Evolutionary conservation across 2,113 vertebrate genomes (phyloP).

Genomic region (Peromyscus leucopus): DNA sequence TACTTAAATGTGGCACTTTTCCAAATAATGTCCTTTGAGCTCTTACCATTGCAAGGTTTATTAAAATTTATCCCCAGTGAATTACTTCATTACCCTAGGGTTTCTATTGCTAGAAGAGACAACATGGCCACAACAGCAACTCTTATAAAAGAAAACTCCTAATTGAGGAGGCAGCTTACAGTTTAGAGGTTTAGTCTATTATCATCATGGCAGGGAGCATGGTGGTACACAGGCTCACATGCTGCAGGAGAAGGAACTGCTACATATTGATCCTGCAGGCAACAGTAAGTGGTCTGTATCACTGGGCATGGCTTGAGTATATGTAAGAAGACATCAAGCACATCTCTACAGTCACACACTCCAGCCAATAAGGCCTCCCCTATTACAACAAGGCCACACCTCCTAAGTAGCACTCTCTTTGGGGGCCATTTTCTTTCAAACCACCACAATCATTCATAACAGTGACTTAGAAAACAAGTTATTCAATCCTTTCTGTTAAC

Average conservation of each 20-base stretch:
- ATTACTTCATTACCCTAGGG: background rate
- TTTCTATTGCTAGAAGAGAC: background rate
- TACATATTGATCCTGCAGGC: background rate
- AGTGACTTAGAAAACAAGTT: conserved; percentile 64
- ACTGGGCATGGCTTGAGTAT: background rate
- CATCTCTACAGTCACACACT: background rate
- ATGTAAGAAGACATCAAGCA: background rate
- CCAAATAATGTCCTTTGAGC: background rate
- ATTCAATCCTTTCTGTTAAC: background rate
- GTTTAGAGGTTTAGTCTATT: background rate
- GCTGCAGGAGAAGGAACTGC: background rate
- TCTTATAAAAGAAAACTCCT: background rate
- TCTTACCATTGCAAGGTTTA: background rate
- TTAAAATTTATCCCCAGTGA: conserved; percentile 23
- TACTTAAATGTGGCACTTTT: conserved; percentile 52
- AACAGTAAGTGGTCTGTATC: background rate
- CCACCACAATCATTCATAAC: conserved; percentile 45
- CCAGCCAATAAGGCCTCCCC: background rate
- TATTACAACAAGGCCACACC: background rate
- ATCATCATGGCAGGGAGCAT: background rate
- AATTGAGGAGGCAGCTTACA: background rate
- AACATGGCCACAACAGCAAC: background rate
- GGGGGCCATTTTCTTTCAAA: background rate
- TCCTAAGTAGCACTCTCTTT: background rate
- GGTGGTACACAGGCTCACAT: background rate